Evolutionary conservation across 1,140 invertebrate genomes (phyloP), one percentile per base, ranked within the genome.

Genomic region (Vollenhovia emeryi): DNA sequence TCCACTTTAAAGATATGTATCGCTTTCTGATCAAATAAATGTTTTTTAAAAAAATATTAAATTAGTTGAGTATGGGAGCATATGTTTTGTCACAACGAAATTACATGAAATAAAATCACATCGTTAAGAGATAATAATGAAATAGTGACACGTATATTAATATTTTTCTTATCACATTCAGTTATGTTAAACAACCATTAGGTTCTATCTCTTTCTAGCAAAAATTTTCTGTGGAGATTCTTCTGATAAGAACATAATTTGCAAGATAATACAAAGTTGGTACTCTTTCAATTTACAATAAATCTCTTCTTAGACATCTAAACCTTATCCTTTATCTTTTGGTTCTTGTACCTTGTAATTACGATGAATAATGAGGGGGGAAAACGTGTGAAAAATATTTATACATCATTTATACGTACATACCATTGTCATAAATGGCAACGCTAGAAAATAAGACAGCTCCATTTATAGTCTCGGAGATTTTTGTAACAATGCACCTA

Each of bases 391-490:
- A 43, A 60, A 55, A 43, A 50, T 13, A 43, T 13, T 6, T 21
- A 15, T 59, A 59, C 13, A 15, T 59, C 36, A 13, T 24, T 27
- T 27, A 24, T 40, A 21, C 9, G 9, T 18, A 24, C n/a, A 24
- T 64, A n/a, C 11, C 15, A 3, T 33, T 13, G 13, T 8, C 40
- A 6, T 50, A 48, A 76, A 60, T 45, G 27, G 1, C 13, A 21
- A 13, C 40, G 13, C 3, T 66, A 50, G 21, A 68, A 52, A 79
- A 66, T 66, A 79, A 78, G 40, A n/a, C 8, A 78, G 18, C 30
- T 7, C 75, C 43, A 24, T 79, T 68, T 79, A 68, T 50, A 33
- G 75, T 2, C 8, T 50, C 30, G 2, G 4, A 18, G 4, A 36
- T 68, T 48, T 68, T 79, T 66, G 27, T 8, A 21, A 13, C 21